Base-by-base conservation (phyloP, 30 jellyfish, hydroid and myxozoan species). In the Aurelia aurita complex sp. Pacific region DNA sequence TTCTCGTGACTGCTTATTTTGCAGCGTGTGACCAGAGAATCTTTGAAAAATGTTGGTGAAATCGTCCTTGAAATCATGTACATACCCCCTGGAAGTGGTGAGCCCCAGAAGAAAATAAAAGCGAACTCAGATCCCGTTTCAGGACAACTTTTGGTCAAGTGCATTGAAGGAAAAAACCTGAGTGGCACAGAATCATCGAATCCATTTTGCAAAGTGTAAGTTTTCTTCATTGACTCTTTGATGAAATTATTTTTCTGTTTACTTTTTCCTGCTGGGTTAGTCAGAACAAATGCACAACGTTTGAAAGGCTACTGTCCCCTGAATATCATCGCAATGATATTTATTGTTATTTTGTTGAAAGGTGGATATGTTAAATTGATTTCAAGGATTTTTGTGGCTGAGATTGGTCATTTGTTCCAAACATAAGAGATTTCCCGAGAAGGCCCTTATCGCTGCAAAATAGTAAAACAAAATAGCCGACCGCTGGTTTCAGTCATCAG, bases 181-280 rank as follows among this genome's bases (percentile, higher is more conserved):
- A 64, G 36, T 13, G 91, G 91, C 15, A 50, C 76, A 15, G 82
- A 60, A 73, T 64, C 43, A 12, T 63, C 97, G 7, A 84, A 74
- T 46, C 96, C 96, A 38, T 91, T 85, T 64, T 91, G 98, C 79
- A 83, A 91, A 82, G 46, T 85, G 98, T 91, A 75, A 63, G 98
- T 78, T 15, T 42, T 67, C 8, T 54, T 6, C 17, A 13, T 17
- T 17, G 38, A 3, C 6, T 14, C 2, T 15, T 64, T 13, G 10
- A 2, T 38, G 0, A 38, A 38, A 5, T 2, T 38, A 38, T 5
- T 38, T 38, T 38, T 38, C 50, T 5, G 50, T 38, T n/a, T 38
- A 1, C 3, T 38, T 38, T 38, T 38, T 38, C 5, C 50, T 38
- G 5, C 5, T 5, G 29, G 0, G 29, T 23, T 23, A 23, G 29